Conservation (phyloP, 2,113 vertebrate genomes). For the Nerophis lumbriciformis region DNA sequence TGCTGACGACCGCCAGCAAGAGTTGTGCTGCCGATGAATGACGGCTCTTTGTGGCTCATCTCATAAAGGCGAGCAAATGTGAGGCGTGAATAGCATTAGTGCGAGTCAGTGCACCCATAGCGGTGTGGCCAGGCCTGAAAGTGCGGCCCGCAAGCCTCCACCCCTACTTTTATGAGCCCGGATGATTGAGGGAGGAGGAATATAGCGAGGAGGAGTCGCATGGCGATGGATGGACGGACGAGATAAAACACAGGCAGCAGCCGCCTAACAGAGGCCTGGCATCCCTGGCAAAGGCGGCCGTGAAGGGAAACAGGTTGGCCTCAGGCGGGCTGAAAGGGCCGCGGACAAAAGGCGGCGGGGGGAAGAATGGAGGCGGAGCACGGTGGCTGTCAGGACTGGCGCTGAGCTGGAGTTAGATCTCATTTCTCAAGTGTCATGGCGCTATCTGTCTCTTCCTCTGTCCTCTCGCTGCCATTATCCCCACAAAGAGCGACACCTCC, state of each 20-base stretch:
- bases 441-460: conserved; percentile 62
- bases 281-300: conserved; percentile 44
- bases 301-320: conserved; percentile 69
- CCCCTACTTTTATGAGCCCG: conserved; percentile 64
- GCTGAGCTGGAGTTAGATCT: conserved; percentile 64
- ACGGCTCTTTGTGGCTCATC: conserved; percentile 56
- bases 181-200: conserved; percentile 61
- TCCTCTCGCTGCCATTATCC: conserved; percentile 59
- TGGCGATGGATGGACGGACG: conserved; percentile 38
- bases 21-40: conserved; percentile 57
- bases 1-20: conserved; percentile 8
- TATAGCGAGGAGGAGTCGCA: conserved; percentile 36
- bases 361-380: conserved; percentile 62
- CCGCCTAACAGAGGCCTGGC: conserved; percentile 56
- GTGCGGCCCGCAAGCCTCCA: conserved; percentile 57
- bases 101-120: conserved; percentile 70
- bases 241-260: conserved; percentile 60
- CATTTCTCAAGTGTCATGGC: conserved; percentile 70
- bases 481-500: conserved; percentile 38
- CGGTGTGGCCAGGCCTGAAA: conserved; percentile 70
- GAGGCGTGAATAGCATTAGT: conserved; percentile 69
- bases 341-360: conserved; percentile 40
- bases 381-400: conserved; percentile 64
- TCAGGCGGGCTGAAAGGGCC: conserved; percentile 42
- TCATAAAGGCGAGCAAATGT: conserved; percentile 65